Conservation (phyloP, 2,113 vertebrate species). For the Otus sunia region DNA sequence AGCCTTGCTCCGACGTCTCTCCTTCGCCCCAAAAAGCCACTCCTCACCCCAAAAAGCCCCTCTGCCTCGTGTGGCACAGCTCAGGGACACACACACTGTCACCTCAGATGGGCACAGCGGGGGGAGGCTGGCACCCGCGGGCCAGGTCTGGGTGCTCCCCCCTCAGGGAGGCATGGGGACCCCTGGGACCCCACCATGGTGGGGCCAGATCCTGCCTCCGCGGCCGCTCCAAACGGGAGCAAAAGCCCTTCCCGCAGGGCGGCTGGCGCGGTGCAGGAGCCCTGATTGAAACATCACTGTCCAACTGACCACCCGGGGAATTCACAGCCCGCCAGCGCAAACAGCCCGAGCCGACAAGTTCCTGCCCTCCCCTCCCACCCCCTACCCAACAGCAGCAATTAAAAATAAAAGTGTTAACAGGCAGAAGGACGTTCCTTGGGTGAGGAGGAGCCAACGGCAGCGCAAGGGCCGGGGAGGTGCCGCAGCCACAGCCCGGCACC, state of each 20-base stretch:
- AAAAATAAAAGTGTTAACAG: slow-evolving; percentile 54
- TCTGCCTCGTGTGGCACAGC: neutral
- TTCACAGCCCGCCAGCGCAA: neutral
- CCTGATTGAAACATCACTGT: slow-evolving; percentile 47
- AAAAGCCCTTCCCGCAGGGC: neutral
- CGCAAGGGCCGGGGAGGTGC: neutral
- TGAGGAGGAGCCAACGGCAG: neutral
- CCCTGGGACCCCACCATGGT: fast-evolving
- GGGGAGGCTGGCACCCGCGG: fast-evolving
- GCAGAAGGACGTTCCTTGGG: neutral
- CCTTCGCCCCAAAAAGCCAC: neutral
- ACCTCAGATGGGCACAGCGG: fast-evolving
- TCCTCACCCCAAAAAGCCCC: neutral
- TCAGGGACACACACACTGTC: too few relatives aligned
- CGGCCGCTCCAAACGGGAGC: fast-evolving
- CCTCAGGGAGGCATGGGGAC: neutral
- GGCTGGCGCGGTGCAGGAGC: neutral
- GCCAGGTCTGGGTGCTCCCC: neutral
- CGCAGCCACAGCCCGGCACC: neutral
- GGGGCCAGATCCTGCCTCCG: neutral
- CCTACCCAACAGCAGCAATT: neutral
- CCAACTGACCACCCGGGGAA: neutral
- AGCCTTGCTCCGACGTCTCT: neutral
- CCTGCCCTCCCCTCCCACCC: neutral
- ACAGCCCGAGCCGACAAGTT: neutral